A percentile compares a stretch with the other conserved stretches of the same genome.
Evolutionary conservation across 2,888 invertebrate genomes (phyloP).

Genomic region (Neelides folsomi): DNA sequence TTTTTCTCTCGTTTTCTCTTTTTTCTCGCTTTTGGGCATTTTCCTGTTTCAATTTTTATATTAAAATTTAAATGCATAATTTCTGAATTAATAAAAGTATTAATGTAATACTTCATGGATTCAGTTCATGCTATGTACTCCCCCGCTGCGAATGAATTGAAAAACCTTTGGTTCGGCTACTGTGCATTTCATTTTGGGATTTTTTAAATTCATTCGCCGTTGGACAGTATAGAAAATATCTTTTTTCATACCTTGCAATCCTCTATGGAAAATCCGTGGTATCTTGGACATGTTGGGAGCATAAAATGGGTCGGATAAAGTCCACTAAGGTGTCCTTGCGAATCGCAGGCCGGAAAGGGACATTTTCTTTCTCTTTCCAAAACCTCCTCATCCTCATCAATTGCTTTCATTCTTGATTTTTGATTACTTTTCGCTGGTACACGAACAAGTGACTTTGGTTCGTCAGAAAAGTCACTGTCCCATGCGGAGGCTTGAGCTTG

Average conservation of each 20-base stretch:
- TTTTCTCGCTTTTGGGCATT: slow-evolving; percentile 17
- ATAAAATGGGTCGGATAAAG: slow-evolving; percentile 69
- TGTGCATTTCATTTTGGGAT: too few relatives aligned
- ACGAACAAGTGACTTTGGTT: slow-evolving; percentile 15
- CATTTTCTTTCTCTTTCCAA: slow-evolving; percentile 54
- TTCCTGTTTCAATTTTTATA: slow-evolving; percentile 10
- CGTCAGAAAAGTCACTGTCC: slow-evolving; percentile 25
- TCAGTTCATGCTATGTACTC: too few relatives aligned
- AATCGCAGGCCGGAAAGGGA: slow-evolving; percentile 74
- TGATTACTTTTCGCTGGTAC: slow-evolving; percentile 29
- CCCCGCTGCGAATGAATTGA: too few relatives aligned
- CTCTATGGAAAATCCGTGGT: slow-evolving; percentile 68
- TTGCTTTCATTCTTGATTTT: slow-evolving; percentile 14
- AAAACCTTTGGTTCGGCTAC: too few relatives aligned
- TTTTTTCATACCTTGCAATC: slow-evolving; percentile 54
- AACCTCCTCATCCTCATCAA: slow-evolving; percentile 22
- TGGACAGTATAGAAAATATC: too few relatives aligned
- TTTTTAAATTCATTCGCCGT: too few relatives aligned
- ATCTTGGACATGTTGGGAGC: slow-evolving; percentile 78
- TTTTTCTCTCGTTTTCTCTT: slow-evolving; percentile 14
- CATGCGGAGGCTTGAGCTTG: slow-evolving; percentile 1
- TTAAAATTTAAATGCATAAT: slow-evolving; percentile 33
- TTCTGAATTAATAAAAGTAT: too few relatives aligned
- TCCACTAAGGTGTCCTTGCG: slow-evolving; percentile 73
- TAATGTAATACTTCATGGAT: too few relatives aligned